phyloP scores from a whole-genome alignment of 2,113 vertebrate genomes.

The Myrmecophaga tridactyla region DNA sequence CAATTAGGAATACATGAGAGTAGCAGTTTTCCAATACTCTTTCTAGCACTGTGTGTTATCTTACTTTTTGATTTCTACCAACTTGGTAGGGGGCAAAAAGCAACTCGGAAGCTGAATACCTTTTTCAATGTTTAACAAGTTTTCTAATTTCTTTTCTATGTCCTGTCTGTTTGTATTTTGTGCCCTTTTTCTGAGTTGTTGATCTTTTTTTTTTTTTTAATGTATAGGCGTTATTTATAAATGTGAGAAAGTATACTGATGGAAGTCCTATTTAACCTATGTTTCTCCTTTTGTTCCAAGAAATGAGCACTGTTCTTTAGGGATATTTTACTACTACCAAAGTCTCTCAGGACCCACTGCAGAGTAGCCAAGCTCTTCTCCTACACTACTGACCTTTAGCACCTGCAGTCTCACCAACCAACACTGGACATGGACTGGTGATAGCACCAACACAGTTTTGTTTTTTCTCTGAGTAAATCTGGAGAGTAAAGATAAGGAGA shows the following conservation, averaged over 20 bases:
- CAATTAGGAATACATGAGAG: not conserved
- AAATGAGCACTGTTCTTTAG: not conserved
- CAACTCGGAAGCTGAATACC: not conserved
- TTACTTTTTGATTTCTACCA: not conserved
- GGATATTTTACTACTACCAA: not conserved
- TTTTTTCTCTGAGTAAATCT: not conserved
- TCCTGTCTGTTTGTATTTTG: not conserved
- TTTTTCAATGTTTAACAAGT: not conserved
- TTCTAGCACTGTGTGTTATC: not conserved
- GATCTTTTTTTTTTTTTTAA: not conserved
- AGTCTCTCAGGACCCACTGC: not conserved
- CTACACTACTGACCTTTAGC: not conserved
- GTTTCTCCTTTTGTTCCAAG: not conserved
- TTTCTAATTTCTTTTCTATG: not conserved
- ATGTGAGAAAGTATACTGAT: not conserved
- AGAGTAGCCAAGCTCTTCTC: not conserved
- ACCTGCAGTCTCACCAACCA: not conserved
- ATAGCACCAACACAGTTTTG: not conserved
- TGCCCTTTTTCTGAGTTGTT: not conserved
- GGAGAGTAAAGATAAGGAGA: not conserved
- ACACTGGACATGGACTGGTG: not conserved
- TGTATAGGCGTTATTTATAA: not conserved
- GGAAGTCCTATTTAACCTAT: not conserved
- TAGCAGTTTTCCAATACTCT: not conserved
- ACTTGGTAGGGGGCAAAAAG: not conserved